Evolutionary conservation across 2,113 vertebrate species (phyloP), one percentile per base, ranked within the genome.

Genomic region (Nothobranchius kuhntae): DNA sequence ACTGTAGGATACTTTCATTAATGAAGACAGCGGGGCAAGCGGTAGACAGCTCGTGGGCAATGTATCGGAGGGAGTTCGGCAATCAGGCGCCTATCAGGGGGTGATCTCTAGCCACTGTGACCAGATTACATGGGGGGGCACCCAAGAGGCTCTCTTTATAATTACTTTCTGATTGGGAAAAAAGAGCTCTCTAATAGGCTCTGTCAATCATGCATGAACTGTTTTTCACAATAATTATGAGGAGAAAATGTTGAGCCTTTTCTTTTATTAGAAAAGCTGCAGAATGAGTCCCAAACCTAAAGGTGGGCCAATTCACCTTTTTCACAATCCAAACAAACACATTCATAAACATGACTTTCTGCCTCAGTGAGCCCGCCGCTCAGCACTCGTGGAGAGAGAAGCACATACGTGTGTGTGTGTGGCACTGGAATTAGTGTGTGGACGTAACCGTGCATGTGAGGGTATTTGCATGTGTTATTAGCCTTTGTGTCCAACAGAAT

Each of bases 101-200:
- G 79, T 48, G 85, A 89, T 89, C 86, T 67, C 86, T 65, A 65
- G 72, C 80, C 75, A 74, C 87, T 84, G 84, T 86, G 83, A 87
- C 84, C 86, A 87, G 86, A 90, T 90, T 86, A 86, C 77, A 83
- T 78, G 71, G 85, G 80, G 21, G 75, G 67, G 61, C 57, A 70
- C 90, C 84, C 90, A 66, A 64, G 87, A 86, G 88, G 87, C 75
- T 82, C 66, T 62, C 77, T 76, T 87, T 85, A 78, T 91, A 90
- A 91, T 91, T 91, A 88, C 87, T 85, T 75, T 75, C 84, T 91
- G 86, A 91, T 90, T 89, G 80, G 84, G 89, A 89, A 90, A 91
- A 88, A 86, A 86, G 81, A 82, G 73, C 69, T 53, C 53, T 69
- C 77, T 81, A 87, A 87, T 75, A 77, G 86, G 87, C 80, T 83